Evolutionary conservation across 1,140 invertebrate species (phyloP), one percentile per base, ranked within the genome.

Genomic region (Bombus haemorrhoidalis): DNA sequence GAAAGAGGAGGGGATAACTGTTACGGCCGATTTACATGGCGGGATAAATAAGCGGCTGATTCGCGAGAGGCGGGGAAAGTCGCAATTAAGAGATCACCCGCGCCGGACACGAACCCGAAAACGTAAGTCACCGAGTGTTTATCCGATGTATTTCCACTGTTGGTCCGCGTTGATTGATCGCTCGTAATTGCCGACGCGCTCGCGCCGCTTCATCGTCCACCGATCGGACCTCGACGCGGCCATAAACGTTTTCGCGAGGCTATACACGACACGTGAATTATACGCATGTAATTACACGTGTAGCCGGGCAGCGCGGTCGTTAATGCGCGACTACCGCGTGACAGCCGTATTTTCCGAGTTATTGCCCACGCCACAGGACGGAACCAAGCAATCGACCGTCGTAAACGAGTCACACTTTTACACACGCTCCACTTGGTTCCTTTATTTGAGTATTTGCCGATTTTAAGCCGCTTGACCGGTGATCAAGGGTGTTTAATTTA

Each of bases 221-320:
- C 68, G 59, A 57, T 81, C 83, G 39, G 57, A 10, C 32, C 83
- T 68, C 71, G 77, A 39, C 47, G 69, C 59, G 43, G 41, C 37
- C 25, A 28, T 75, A 75, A 81, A 85, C 34, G 59, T 68, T 62
- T 84, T 81, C 84, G 59, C 71, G 71, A 43, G 83, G 39, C 25
- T 37, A 57, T 81, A 75, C 69, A 79, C 78, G 78, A 85, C 81
- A 85, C 84, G 84, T 85, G 84, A 85, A 85, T 85, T 85, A 85
- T 81, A 80, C 72, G 41, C 77, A 37, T 85, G 79, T 85, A 85
- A 85, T 85, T 85, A 85, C 68, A 85, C 83, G 53, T 80, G 76
- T 78, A 71, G 41, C 59, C 39, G 53, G n/a, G 18, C 41, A 39
- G 53, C 68, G n/a, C 34, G 43, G 47, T 75, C 72, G 71, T 85